Percentiles rank a stretch among this genome's conserved stretches.
Conservation (phyloP, 2,797 vertebrate genomes). For the Calcarius lapponicus region DNA sequence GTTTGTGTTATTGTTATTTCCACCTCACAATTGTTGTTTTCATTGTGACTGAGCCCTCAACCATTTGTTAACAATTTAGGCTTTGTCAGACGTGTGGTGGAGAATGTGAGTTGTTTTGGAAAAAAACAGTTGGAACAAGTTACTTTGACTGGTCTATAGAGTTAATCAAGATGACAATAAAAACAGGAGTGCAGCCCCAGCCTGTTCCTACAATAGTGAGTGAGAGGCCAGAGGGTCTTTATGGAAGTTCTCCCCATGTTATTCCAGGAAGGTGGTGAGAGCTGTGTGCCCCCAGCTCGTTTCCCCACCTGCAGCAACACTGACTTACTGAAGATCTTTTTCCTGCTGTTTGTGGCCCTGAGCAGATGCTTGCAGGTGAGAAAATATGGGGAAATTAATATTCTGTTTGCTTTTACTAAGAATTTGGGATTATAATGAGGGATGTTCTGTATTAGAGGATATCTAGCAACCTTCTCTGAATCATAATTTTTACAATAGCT, state of each 20-base stretch:
- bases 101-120: constrained; percentile 23
- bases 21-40: not conserved
- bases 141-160: constrained; percentile 13
- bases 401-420: not conserved
- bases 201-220: not conserved
- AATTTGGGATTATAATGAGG: not conserved
- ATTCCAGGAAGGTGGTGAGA: not conserved
- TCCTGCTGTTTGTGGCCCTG: not conserved
- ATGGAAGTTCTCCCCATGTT: not conserved
- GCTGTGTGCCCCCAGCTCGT: not conserved
- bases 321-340: not conserved
- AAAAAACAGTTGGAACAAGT: constrained; percentile 31
- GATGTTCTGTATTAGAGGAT: not conserved
- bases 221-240: not conserved
- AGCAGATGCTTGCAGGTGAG: not conserved
- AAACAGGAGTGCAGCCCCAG: not conserved
- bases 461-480: not conserved
- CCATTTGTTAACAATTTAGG: constrained; percentile 45
- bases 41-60: not conserved
- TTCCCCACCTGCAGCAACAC: not conserved
- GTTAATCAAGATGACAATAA: constrained; percentile 11
- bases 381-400: not conserved
- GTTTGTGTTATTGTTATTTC: constrained; percentile 14
- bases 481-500: not conserved
- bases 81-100: constrained; percentile 18